Evolutionary conservation across 1,140 invertebrate genomes (phyloP).

Genomic region (Hylaeus volcanicus): DNA sequence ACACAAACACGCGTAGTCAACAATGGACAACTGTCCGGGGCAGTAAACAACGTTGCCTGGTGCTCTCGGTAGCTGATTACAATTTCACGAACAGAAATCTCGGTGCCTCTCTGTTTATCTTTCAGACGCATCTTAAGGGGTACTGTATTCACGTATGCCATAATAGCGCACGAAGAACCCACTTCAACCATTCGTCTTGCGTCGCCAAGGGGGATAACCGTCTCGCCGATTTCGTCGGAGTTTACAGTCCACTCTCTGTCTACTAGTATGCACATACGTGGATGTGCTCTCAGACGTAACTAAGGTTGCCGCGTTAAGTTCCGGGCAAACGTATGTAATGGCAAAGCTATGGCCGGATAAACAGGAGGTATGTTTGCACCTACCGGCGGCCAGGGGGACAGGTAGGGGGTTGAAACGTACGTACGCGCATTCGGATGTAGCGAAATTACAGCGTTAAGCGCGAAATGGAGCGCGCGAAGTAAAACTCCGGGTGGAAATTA

Average conservation of each 20-base stretch:
- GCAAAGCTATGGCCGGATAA: slow-evolving; percentile 18
- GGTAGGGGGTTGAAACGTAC: not conserved
- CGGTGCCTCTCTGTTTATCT: too few relatives aligned
- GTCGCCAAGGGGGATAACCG: not conserved
- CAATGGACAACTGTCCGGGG: too few relatives aligned
- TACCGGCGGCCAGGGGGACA: not conserved
- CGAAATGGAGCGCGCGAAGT: not conserved
- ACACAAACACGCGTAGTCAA: too few relatives aligned
- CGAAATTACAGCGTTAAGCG: slow-evolving; percentile 26
- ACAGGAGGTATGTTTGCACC: slow-evolving; percentile 11
- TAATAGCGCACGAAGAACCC: too few relatives aligned
- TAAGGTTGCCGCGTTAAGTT: slow-evolving; percentile 8
- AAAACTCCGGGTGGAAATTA: slow-evolving; percentile 16
- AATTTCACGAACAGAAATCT: too few relatives aligned
- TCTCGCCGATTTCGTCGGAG: not conserved
- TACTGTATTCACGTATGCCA: too few relatives aligned
- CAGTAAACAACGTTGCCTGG: too few relatives aligned
- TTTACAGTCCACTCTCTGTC: slow-evolving; percentile 22
- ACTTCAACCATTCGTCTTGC: not conserved
- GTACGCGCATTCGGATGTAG: slow-evolving; percentile 5
- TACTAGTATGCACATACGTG: not conserved
- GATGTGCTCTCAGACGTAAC: not conserved
- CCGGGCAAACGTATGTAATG: slow-evolving; percentile 29
- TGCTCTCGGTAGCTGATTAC: too few relatives aligned
- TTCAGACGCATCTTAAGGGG: too few relatives aligned